Conservation (phyloP, 2,888 invertebrate genomes). For the Lasioglossum pauxillum region DNA sequence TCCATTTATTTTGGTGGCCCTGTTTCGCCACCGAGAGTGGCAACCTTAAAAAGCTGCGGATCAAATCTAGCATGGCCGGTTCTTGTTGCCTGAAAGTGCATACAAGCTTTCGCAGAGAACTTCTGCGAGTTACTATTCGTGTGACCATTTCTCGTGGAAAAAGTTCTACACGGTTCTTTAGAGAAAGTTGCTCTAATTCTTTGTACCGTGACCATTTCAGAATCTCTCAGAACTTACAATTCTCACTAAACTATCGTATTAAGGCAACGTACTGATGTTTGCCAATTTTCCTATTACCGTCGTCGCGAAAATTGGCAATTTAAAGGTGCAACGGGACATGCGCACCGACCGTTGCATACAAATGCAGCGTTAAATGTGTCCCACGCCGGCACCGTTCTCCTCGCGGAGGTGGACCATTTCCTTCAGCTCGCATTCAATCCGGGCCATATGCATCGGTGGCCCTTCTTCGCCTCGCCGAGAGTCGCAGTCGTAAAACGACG, state of each 20-base stretch:
- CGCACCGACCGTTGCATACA: constrained; percentile 52
- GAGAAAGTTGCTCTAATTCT: neutral
- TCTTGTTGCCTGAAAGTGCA: neutral
- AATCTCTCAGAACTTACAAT: neutral
- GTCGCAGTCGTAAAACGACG: constrained; percentile 50
- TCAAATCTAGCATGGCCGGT: neutral
- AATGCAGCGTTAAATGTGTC: constrained; percentile 60
- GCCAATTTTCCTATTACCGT: too few species aligned
- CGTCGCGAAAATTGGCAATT: constrained; percentile 69
- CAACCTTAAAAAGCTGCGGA: neutral
- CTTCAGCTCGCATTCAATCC: constrained; percentile 60
- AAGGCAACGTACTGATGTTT: too few species aligned
- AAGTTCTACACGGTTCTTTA: neutral
- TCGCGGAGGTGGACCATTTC: constrained; percentile 35
- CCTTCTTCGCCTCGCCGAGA: constrained; percentile 53
- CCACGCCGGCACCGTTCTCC: constrained; percentile 44
- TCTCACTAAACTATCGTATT: neutral
- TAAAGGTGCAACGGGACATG: constrained; percentile 61
- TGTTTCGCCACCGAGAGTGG: neutral
- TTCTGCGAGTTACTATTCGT: neutral
- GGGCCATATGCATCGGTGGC: constrained; percentile 58
- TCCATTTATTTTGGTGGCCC: too few species aligned
- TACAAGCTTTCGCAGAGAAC: neutral
- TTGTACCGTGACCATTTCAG: neutral
- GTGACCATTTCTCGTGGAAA: neutral